These are phyloP conservation scores for Calameuta filiformis DNA, from an alignment of 2,888 invertebrate species.

Conservation along the genomic window DNA sequence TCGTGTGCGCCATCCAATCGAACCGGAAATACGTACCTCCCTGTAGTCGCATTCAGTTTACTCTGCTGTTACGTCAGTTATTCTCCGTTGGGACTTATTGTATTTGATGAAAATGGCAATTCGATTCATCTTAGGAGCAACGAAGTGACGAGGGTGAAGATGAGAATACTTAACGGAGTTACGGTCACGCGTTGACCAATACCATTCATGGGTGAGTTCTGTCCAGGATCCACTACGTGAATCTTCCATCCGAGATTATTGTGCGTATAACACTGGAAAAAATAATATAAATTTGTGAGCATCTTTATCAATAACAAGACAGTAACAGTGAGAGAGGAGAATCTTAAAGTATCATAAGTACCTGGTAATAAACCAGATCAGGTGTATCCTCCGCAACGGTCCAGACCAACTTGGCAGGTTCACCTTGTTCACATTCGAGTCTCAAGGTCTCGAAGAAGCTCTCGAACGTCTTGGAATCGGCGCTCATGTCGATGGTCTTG, in stretches of 20 bases:
- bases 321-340: background rate
- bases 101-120: constrained; percentile 2
- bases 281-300: background rate
- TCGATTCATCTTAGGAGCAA: constrained; percentile 34
- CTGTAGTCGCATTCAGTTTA: too few relatives aligned
- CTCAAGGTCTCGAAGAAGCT: constrained; percentile 81
- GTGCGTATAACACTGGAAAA: constrained; percentile 88
- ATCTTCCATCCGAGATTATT: constrained; percentile 94
- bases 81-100: background rate
- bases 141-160: constrained; percentile 4
- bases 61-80: background rate
- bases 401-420: constrained; percentile 84
- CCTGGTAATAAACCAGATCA: constrained; percentile 89
- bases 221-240: constrained; percentile 82
- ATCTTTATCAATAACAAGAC: background rate
- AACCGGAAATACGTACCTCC: too few relatives aligned
- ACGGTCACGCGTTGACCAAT: constrained; percentile 29
- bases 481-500: constrained; percentile 79
- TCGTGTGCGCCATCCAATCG: background rate
- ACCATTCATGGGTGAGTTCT: constrained; percentile 59
- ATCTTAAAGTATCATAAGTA: constrained; percentile 55
- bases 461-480: constrained; percentile 79
- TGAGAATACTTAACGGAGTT: constrained; percentile 29
- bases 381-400: constrained; percentile 88
- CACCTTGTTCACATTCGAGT: constrained; percentile 81